Base-by-base conservation (phyloP, 2,888 invertebrate species). In the Mesoligia furuncula region DNA sequence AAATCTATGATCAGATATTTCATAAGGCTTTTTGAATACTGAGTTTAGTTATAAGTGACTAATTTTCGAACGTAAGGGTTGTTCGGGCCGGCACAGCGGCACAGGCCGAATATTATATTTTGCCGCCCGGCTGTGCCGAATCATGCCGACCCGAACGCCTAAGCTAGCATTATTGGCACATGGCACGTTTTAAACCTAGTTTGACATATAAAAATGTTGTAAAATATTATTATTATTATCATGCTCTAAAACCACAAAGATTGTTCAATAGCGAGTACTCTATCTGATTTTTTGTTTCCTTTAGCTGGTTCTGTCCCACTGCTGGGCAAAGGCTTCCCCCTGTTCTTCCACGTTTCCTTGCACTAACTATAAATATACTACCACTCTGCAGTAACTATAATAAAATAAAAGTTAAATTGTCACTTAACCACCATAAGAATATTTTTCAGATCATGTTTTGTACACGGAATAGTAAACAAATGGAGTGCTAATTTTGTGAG, bases 401-500 rank as follows among this genome's bases (percentile, higher is more conserved):
- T 39, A 31, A 51, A 42, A 73, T 48, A 36, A 62, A 20, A 5
- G 8, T 39, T 70, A 39, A 39, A 59, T 20, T 59, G 36, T n/a
- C 6, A n/a, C 20, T 6, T 39, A 11, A 20, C 0, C 39, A 45
- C 0, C 31, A n/a, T 45, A 68, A 48, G 3, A 36, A 27, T 39
- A 45, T 36, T 64, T 31, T 15, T 71, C 20, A 69, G 27, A 81
- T 51, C 4, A 45, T 45, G 0, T 61, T 70, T 54, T 54, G 9
- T 17, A 31, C 70, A 82, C 2, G 4, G 79, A 83, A 61, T 39
- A 67, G 6, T 48, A 4, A 42, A 2, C 27, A 78, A 67, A 81
- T 72, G 66, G 61, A 81, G 39, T 17, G 24, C 20, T 15, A 75
- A 66, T 17, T 24, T 42, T 7, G 7, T 31, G 17, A 24, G 13